Percentiles rank a stretch among this genome's conserved stretches.
Conservation (phyloP, 2,113 vertebrate genomes). For the Gorsachius goisagi region DNA sequence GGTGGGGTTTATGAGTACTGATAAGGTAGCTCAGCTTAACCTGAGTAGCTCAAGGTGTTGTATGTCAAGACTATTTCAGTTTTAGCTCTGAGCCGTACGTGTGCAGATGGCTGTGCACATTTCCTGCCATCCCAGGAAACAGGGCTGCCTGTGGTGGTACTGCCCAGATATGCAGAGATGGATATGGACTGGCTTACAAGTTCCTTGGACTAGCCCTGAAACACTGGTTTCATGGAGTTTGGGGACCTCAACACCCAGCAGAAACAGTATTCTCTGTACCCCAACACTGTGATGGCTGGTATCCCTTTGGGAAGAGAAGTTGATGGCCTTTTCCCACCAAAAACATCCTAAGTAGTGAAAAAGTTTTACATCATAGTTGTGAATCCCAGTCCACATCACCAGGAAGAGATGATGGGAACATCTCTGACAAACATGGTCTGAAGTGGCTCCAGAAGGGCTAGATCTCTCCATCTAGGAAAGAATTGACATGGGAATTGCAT, state of each 20-base stretch:
- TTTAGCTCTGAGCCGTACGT: background rate
- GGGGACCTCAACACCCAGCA: background rate
- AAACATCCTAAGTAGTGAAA: background rate
- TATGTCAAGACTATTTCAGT: background rate
- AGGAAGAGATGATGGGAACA: background rate
- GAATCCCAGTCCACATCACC: background rate
- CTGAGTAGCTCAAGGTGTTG: background rate
- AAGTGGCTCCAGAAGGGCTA: background rate
- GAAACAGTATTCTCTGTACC: background rate
- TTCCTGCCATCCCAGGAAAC: background rate
- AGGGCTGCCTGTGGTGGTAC: background rate
- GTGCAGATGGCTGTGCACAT: background rate
- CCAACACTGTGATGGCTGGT: background rate
- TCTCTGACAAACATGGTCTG: background rate
- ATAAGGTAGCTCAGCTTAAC: conserved; percentile 23
- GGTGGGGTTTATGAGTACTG: conserved; percentile 33
- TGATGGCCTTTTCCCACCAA: background rate
- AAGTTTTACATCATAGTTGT: background rate
- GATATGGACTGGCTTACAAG: background rate
- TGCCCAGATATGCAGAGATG: background rate
- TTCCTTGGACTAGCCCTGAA: background rate
- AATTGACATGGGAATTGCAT: background rate
- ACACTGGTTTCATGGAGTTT: background rate
- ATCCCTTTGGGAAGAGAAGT: background rate
- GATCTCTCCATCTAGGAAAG: background rate